phyloP scores from a whole-genome alignment of 2,113 vertebrate species.

The Boulengeromyrus knoepffleri region DNA sequence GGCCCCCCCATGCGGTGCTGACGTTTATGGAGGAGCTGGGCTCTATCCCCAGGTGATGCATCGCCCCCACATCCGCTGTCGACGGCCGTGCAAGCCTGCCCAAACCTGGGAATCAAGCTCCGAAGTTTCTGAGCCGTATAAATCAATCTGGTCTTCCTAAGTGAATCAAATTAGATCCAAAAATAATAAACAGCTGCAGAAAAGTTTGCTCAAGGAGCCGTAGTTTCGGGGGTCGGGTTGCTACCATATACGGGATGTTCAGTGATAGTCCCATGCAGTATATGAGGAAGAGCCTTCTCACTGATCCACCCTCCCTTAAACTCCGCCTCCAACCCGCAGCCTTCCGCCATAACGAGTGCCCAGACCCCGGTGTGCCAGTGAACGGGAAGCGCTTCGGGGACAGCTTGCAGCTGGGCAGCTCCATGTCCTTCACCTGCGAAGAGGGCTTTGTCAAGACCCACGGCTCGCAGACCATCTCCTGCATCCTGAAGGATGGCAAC shows the following conservation, averaged over 20 bases:
- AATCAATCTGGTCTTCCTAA: conserved; percentile 30
- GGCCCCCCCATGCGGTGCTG: background rate
- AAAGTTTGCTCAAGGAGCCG: background rate
- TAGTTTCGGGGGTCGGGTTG: background rate
- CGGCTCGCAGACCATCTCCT: conserved; percentile 87
- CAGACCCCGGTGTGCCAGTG: conserved; percentile 86
- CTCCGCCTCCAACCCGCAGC: conserved; percentile 49
- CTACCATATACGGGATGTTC: background rate
- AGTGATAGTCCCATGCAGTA: background rate
- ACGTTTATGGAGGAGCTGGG: background rate
- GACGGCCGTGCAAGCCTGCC: background rate
- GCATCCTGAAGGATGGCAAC: conserved; percentile 88
- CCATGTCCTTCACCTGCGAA: conserved; percentile 91
- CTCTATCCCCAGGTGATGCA: conserved; percentile 3
- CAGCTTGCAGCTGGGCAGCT: conserved; percentile 91
- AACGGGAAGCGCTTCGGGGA: conserved; percentile 93
- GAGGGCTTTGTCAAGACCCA: conserved; percentile 93
- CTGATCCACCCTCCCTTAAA: background rate
- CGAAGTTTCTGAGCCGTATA: conserved; percentile 18
- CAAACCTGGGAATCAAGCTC: conserved; percentile 21
- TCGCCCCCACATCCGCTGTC: conserved; percentile 23
- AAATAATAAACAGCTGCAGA: conserved; percentile 14
- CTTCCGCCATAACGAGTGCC: conserved; percentile 93
- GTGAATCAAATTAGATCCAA: conserved; percentile 31
- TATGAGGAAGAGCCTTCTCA: background rate